Conservation (phyloP, 2,888 invertebrate genomes). For the Cantharis lateralis region DNA sequence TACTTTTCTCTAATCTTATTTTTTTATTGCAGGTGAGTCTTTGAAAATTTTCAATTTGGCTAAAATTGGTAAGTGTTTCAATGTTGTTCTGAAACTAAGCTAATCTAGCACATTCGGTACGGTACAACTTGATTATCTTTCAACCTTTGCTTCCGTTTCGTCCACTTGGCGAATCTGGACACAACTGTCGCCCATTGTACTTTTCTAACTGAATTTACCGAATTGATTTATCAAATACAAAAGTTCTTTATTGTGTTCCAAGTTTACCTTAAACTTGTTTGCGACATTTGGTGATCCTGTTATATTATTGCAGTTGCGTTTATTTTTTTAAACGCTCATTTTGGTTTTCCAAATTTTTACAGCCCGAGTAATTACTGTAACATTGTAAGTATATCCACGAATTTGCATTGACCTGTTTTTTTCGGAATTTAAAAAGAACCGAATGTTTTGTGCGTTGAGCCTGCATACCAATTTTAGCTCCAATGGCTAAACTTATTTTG, state of each 20-base stretch:
- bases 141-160: conserved; percentile 18
- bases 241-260: conserved; percentile 51
- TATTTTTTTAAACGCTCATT: neutral
- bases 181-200: conserved; percentile 45
- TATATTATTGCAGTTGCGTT: conserved; percentile 30
- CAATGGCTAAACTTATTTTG: neutral
- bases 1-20: neutral
- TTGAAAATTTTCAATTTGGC: neutral
- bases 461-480: neutral
- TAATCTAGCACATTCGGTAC: conserved; percentile 11
- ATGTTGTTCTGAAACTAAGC: conserved; percentile 3
- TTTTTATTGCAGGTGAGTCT: conserved; percentile 22
- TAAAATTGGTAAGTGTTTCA: conserved; percentile 9
- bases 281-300: conserved; percentile 45
- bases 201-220: conserved; percentile 43
- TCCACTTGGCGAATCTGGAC: conserved; percentile 37
- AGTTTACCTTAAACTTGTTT: conserved; percentile 45
- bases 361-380: neutral
- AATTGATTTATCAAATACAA: conserved; percentile 53
- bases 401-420: neutral
- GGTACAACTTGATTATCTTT: conserved; percentile 22
- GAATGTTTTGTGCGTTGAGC: neutral
- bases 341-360: neutral
- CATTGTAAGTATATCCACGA: neutral
- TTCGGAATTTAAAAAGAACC: neutral